A percentile compares a stretch with the other conserved stretches of the same genome.
Evolutionary conservation across 2,113 vertebrate genomes (phyloP).

Genomic region (Trichomycterus rosablanca): DNA sequence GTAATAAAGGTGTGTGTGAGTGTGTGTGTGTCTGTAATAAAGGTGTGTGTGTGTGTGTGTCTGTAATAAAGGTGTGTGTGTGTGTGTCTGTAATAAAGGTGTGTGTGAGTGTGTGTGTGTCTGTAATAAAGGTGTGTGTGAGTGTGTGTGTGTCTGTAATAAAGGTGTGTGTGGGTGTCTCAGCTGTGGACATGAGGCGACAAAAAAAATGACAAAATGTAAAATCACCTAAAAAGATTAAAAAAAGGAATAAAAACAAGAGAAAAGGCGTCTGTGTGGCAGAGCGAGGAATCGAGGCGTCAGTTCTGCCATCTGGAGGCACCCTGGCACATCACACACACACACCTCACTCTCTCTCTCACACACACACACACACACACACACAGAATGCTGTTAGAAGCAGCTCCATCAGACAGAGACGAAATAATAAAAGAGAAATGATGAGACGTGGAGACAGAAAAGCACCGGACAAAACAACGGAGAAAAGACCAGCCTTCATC

Average conservation of each 20-base stretch:
- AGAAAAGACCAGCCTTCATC: conserved; percentile 68
- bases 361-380: too few species aligned
- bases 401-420: conserved; percentile 27
- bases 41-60: too few species aligned
- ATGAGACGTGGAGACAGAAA: not conserved
- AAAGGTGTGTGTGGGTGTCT: too few species aligned
- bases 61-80: too few species aligned
- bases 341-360: conserved; percentile 37
- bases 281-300: conserved; percentile 59
- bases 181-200: conserved; percentile 32
- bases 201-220: conserved; percentile 44
- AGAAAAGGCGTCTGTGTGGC: conserved; percentile 43
- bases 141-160: too few species aligned
- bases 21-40: too few species aligned
- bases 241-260: conserved; percentile 34
- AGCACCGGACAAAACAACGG: conserved; percentile 61
- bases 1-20: not conserved
- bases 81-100: too few species aligned
- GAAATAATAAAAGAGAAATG: not conserved
- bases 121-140: not conserved
- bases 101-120: conserved; percentile 7
- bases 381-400: conserved; percentile 43
- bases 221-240: conserved; percentile 11
- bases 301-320: conserved; percentile 65
- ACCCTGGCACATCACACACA: conserved; percentile 60